A percentile compares a stretch with the other conserved stretches of the same genome.
These are phyloP conservation scores for Quadriops clusia DNA, from an alignment of 2,888 invertebrate genomes.

Conservation along the genomic window DNA sequence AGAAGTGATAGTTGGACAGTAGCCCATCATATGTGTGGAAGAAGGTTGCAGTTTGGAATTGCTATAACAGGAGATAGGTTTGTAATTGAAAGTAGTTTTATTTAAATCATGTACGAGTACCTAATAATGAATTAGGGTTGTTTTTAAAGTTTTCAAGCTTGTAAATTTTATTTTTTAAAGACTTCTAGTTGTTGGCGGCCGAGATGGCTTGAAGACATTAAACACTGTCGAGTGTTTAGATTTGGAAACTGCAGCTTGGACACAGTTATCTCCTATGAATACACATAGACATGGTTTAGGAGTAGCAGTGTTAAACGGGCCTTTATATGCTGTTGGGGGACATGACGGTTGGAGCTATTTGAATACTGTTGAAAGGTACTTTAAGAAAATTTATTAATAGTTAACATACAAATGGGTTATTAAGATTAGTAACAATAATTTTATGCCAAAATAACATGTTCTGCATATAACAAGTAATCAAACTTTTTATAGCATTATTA, in stretches of 20 bases:
- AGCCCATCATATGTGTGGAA: slow-evolving; percentile 64
- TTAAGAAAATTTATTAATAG: too few species aligned
- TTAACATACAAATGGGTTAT: too few species aligned
- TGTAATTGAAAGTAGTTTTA: slow-evolving; percentile 11
- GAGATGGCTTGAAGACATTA: slow-evolving; percentile 89
- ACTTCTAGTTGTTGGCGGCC: slow-evolving; percentile 77
- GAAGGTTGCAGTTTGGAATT: slow-evolving; percentile 83
- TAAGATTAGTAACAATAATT: slow-evolving; percentile 2
- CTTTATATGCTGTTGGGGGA: slow-evolving; percentile 89
- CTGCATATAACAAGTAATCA: not conserved
- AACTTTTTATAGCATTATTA: too few species aligned
- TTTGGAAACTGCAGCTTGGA: slow-evolving; percentile 69
- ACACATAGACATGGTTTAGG: slow-evolving; percentile 77
- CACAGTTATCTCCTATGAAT: slow-evolving; percentile 73
- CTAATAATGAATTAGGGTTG: not conserved
- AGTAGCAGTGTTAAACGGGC: slow-evolving; percentile 67
- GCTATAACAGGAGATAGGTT: slow-evolving; percentile 69
- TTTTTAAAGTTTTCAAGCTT: not conserved
- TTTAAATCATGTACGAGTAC: not conserved
- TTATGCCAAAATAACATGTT: not conserved
- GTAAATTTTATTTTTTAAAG: slow-evolving; percentile 16
- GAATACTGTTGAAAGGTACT: slow-evolving; percentile 72
- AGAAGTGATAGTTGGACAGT: slow-evolving; percentile 69
- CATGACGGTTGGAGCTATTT: slow-evolving; percentile 94
- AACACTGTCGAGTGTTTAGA: slow-evolving; percentile 87